phyloP scores from a whole-genome alignment of 2,113 vertebrate species.

The Ochotona princeps region DNA sequence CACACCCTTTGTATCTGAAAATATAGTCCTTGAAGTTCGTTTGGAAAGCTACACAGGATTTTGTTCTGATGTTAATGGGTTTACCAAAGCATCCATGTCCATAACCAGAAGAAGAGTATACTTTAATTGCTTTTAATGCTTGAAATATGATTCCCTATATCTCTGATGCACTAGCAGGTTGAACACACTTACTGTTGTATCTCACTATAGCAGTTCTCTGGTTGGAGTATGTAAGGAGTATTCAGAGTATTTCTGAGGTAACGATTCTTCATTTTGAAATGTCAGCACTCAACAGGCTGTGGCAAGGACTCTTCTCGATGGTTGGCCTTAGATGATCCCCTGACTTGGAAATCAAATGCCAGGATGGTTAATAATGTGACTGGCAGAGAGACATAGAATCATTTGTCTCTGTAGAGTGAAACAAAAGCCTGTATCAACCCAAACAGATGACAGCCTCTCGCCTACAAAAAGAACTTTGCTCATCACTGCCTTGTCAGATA shows the following conservation, averaged over 20 bases:
- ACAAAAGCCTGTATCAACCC: slow-evolving; percentile 10
- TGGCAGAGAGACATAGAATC: neutral
- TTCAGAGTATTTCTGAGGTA: slow-evolving; percentile 5
- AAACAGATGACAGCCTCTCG: slow-evolving; percentile 51
- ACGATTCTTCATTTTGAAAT: slow-evolving; percentile 74
- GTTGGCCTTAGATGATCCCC: slow-evolving; percentile 65
- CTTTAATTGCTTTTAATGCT: slow-evolving; percentile 25
- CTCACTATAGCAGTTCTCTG: neutral
- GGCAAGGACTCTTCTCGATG: slow-evolving; percentile 27
- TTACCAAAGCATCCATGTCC: neutral
- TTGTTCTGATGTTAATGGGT: neutral
- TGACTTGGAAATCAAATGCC: slow-evolving; percentile 70
- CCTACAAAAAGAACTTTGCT: neutral
- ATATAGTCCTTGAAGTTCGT: neutral
- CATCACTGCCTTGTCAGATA: neutral
- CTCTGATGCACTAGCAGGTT: neutral
- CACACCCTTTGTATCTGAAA: neutral
- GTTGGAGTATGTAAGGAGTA: neutral
- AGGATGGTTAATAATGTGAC: slow-evolving; percentile 68
- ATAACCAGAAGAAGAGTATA: neutral
- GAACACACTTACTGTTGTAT: slow-evolving; percentile 6
- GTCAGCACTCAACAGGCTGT: slow-evolving; percentile 65
- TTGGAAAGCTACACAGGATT: neutral
- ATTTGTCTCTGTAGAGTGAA: slow-evolving; percentile 68
- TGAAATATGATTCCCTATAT: neutral